Base-by-base conservation (phyloP, 2,797 vertebrate genomes). In the Mormyrops attenuatus region DNA sequence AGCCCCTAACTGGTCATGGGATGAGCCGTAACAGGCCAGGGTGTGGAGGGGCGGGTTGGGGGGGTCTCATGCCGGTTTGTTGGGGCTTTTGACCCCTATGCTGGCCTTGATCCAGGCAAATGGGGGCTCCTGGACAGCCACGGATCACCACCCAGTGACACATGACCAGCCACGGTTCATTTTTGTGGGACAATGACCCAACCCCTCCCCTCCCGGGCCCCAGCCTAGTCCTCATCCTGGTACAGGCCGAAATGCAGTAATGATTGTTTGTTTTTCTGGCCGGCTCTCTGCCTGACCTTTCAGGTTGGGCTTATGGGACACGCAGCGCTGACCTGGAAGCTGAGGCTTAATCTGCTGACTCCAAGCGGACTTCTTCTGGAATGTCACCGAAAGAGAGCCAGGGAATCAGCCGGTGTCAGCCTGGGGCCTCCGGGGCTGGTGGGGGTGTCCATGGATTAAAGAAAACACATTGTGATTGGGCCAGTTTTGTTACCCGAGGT, bases 111-210 rank as follows among this genome's bases (percentile, higher is more conserved):
- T 63, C 87, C 5, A 0, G 44, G 92, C 89, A 82, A 88, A 90
- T 91, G 91, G 94, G 89, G 91, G 94, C 95, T 95, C 94, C 93
- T 95, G 94, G 95, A 95, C 95, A 93, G 94, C 92, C 91, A 85
- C 91, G 94, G 95, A 96, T 96, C 94, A 96, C 93, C 1, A 73
- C 93, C 92, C 91, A 93, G 93, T 93, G 94, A 95, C 96, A 95
- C 93, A 94, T 96, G 96, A 96, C 95, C 94, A 94, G 93, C 94
- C 41, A 90, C 94, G 95, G 95, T 96, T 96, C 96, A 97, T 97
- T 97, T 93, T 44, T 94, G 92, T 91, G 93, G 94, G 94, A 97
- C 95, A 97, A 97, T 95, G 91, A 94, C 90, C 73, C 34, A 38
- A 63, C 7, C 5, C 6, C 17, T 17, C 73, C 73, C 17, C 17